Evolutionary conservation across 2,797 vertebrate genomes (phyloP), one percentile per base, ranked within the genome.

Genomic region (Perodicticus potto): DNA sequence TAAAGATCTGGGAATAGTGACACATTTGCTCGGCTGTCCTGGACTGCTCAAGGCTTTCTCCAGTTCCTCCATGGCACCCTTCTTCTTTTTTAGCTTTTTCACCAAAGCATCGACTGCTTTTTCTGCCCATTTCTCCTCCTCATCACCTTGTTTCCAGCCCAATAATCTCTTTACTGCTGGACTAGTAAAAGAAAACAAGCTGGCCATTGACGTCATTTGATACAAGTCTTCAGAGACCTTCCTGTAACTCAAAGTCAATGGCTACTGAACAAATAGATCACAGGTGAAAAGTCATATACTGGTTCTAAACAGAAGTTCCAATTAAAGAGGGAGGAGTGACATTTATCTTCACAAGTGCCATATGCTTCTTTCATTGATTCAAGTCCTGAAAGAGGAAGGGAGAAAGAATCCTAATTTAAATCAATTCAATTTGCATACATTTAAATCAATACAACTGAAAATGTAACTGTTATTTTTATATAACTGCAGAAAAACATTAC

Each of bases 81-180:
- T 99, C 97, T 99, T 99, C 98, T 99, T 99, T 98, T 99, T 99
- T 69, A 99, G 98, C 97, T 99, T 99, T 98, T 99, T 99, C 6
- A 99, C 99, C n/a, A 99, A 98, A 45, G 99, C 99, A 92, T 99
- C 99, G 4, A 99, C 99, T 27, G 99, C 99, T 97, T 99, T 99
- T 97, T 99, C 99, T 7, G 99, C 99, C 99, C 99, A 99, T 98
- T 99, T 99, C 97, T 99, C 99, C 95, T 99, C 99, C 98, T 99
- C 99, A 67, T 99, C 99, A 78, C 99, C 99, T 99, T 99, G 99
- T 97, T 99, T 99, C 99, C 99, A 99, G 98, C 99, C 99, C 93
- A 99, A 99, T 96, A 99, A 98, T 86, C 99, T 99, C 97, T 99
- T 99, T 96, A 99, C 99, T 67, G 99, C 99, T 84, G 99, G 99